These are phyloP conservation scores for Desoria tigrina DNA, from an alignment of 2,888 invertebrate genomes.

Conservation along the genomic window DNA sequence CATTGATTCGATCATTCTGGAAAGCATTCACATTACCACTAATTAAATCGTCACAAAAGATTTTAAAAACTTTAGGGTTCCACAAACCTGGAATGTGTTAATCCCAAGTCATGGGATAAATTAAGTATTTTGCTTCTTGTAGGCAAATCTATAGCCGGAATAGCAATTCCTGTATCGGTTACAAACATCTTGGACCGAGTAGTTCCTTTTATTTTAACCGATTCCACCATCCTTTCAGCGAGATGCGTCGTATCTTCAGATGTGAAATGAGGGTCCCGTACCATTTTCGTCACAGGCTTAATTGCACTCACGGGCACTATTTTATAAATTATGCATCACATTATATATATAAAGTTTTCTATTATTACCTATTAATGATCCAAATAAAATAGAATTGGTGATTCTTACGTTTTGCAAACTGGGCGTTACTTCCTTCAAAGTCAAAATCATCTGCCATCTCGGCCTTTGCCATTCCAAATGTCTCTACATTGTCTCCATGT, in stretches of 20 bases:
- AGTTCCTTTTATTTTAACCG: slow-evolving; percentile 28
- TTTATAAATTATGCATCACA: too few species aligned
- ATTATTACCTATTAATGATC: too few species aligned
- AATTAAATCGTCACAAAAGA: not conserved
- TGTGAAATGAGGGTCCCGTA: slow-evolving; percentile 41
- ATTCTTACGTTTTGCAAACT: slow-evolving; percentile 50
- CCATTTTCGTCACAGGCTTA: slow-evolving; percentile 30
- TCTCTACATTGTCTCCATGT: slow-evolving; percentile 34
- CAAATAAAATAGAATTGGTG: too few species aligned
- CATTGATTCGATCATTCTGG: slow-evolving; percentile 47
- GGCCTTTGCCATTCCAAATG: slow-evolving; percentile 48
- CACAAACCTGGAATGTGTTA: slow-evolving; percentile 42
- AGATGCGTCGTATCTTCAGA: slow-evolving; percentile 45
- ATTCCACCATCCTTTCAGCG: slow-evolving; percentile 42
- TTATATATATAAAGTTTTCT: too few species aligned
- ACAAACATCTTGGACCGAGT: slow-evolving; percentile 35
- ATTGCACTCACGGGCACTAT: slow-evolving; percentile 38
- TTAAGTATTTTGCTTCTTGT: slow-evolving; percentile 45
- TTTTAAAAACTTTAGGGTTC: not conserved
- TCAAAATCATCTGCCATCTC: slow-evolving; percentile 48
- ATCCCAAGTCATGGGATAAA: slow-evolving; percentile 43
- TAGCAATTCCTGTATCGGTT: slow-evolving; percentile 47
- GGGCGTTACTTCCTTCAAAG: slow-evolving; percentile 49
- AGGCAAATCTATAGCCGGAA: slow-evolving; percentile 45
- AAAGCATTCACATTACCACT: not conserved